Base-by-base conservation (phyloP, 1,140 invertebrate genomes). In the Brachionus sp. region DNA sequence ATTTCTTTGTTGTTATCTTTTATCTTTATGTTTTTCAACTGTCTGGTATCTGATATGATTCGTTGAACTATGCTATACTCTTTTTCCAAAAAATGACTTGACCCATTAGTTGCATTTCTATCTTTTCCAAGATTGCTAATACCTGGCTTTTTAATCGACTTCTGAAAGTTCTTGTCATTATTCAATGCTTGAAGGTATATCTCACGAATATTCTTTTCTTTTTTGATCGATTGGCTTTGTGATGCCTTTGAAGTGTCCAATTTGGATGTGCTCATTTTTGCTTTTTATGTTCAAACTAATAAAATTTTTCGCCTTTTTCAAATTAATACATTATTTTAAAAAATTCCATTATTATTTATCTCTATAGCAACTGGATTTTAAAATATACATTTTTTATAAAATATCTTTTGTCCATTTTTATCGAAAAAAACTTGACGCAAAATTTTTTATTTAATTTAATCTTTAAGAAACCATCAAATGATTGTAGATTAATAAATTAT, bases 51-150 rank as follows among this genome's bases (percentile, higher is more conserved):
- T 13, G 77, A 80, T 37, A 80, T 62, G 0, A 80, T 80, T 16
- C 77, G 46, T 66, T 80, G 77, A 42, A 80, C 77, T 37, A 80
- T 39, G 9, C 57, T 80, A 16, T 80, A 80, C 62, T 80, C 77
- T 16, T 80, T 80, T 25, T 57, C 50, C 13, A 80, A 62, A 62
- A 62, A 80, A n/a, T 62, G n/a, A 37, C 62, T 80, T n/a, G 70
- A 75, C 5, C 70, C 39, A 19, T 29, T 19, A 4, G 0, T 62
- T 9, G 12, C 23, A 10, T 39, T 42, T 23, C 39, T 19, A 12
- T 80, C 50, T 23, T 62, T 50, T 4, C n/a, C 9, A 35, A 80
- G 57, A 80, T 80, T 80, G 7, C 46, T 62, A 35, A 80, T 13
- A 42, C 33, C 37, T 13, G 29, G 12, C 13, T 66, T 80, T 80